Evolutionary conservation across 2,797 vertebrate genomes (phyloP).

Genomic region (Poliocrania exsul): DNA sequence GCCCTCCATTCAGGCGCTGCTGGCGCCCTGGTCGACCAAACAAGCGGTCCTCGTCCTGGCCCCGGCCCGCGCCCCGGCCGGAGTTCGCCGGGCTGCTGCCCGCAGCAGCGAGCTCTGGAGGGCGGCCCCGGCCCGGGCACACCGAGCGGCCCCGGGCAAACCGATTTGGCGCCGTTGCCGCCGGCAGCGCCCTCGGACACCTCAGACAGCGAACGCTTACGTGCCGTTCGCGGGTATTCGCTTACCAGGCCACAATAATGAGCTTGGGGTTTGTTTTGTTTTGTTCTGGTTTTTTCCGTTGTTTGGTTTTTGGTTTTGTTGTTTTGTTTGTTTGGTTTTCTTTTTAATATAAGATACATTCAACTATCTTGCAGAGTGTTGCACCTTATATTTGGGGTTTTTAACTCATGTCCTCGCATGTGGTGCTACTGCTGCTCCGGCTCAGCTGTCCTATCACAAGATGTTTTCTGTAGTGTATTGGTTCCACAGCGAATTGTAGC

Average conservation of each 20-base stretch:
- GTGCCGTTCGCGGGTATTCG: no score
- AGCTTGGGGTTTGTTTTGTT: background rate
- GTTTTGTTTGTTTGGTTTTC: background rate
- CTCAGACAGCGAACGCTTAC: background rate
- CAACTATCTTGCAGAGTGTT: no score
- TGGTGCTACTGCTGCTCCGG: background rate
- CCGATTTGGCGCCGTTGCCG: no score
- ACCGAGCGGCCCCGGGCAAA: no score
- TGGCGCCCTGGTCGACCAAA: no score
- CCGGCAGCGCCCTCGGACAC: background rate
- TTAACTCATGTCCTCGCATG: accelerated
- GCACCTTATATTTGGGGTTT: accelerated
- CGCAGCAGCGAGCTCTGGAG: accelerated
- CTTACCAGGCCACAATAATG: no score
- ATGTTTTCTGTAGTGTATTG: background rate
- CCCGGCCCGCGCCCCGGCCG: background rate
- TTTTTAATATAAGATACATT: accelerated
- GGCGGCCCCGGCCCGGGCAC: background rate
- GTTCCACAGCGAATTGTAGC: background rate
- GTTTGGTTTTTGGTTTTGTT: no score
- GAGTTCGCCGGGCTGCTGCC: no score
- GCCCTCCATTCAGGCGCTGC: background rate
- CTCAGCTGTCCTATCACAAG: accelerated
- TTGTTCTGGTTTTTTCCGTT: background rate
- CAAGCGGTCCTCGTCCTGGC: no score